Conservation (phyloP, 2,888 invertebrate species). For the Augochlorella aurata region DNA sequence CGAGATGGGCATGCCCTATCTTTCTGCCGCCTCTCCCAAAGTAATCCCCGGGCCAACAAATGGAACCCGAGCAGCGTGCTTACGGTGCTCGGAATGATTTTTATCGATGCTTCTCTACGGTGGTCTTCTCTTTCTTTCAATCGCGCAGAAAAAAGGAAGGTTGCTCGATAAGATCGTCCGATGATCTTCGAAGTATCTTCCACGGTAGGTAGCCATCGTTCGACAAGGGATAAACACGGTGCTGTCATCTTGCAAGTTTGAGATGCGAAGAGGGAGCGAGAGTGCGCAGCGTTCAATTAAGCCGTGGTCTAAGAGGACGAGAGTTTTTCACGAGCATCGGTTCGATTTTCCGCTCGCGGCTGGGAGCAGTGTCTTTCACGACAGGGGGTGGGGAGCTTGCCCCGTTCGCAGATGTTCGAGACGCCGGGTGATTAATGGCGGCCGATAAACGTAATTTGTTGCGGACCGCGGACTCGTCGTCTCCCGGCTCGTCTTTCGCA, state of each 20-base stretch:
- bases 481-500: slow-evolving; percentile 67
- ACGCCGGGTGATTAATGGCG: slow-evolving; percentile 67
- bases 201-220: neutral
- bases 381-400: slow-evolving; percentile 31
- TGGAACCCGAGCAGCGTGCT: slow-evolving; percentile 49
- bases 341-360: slow-evolving; percentile 50
- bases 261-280: too few species aligned
- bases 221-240: too few species aligned
- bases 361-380: slow-evolving; percentile 53
- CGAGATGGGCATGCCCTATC: slow-evolving; percentile 61
- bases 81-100: slow-evolving; percentile 61
- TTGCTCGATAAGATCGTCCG: neutral
- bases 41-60: slow-evolving; percentile 68
- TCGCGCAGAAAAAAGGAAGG: slow-evolving; percentile 8
- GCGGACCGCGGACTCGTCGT: slow-evolving; percentile 64
- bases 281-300: too few species aligned
- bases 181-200: neutral
- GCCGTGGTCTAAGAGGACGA: neutral
- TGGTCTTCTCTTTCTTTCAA: slow-evolving; percentile 37
- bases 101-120: slow-evolving; percentile 54
- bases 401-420: slow-evolving; percentile 68
- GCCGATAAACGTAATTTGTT: slow-evolving; percentile 70
- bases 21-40: slow-evolving; percentile 43
- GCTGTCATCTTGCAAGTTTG: too few species aligned
- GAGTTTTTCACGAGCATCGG: slow-evolving; percentile 8